Conservation (phyloP, 2,888 invertebrate species). For the Sinohyriopsis cumingii region DNA sequence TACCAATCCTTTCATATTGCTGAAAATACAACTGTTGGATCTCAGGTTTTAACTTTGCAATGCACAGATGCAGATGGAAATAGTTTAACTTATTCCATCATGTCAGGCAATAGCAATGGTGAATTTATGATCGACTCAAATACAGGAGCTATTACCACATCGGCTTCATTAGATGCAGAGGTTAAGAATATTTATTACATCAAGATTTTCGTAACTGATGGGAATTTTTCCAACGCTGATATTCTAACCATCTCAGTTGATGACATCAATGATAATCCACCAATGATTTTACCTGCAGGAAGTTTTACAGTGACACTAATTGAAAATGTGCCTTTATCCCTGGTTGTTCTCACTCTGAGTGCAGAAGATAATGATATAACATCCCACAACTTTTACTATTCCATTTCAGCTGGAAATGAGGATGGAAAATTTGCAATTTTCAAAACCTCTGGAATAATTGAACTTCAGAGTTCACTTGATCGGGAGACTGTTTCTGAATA, state of each 20-base stretch:
- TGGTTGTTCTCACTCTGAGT: slow-evolving; percentile 36
- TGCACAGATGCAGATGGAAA: slow-evolving; percentile 50
- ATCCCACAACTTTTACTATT: slow-evolving; percentile 35
- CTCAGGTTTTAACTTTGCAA: slow-evolving; percentile 31
- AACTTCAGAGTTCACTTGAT: slow-evolving; percentile 39
- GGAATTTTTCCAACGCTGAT: slow-evolving; percentile 92
- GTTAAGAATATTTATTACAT: slow-evolving; percentile 36
- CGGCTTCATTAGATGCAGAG: slow-evolving; percentile 48
- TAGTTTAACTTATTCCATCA: slow-evolving; percentile 29
- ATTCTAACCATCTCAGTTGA: slow-evolving; percentile 71
- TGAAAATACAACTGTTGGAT: slow-evolving; percentile 40
- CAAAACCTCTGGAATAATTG: slow-evolving; percentile 41
- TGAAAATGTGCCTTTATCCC: slow-evolving; percentile 38
- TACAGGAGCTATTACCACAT: slow-evolving; percentile 36
- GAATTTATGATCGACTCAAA: slow-evolving; percentile 23
- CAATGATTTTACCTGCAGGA: slow-evolving; percentile 40
- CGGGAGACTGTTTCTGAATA: slow-evolving; percentile 39
- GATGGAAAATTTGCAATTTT: slow-evolving; percentile 47
- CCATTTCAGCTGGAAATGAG: slow-evolving; percentile 45
- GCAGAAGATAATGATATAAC: slow-evolving; percentile 50
- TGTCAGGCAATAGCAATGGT: slow-evolving; percentile 35
- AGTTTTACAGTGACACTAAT: slow-evolving; percentile 23
- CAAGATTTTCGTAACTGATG: slow-evolving; percentile 44
- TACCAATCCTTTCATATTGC: slow-evolving; percentile 30
- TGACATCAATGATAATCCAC: slow-evolving; percentile 56